These are phyloP conservation scores for Sarcophaga bullata DNA, from an alignment of 1,140 invertebrate species.

Conservation along the genomic window DNA sequence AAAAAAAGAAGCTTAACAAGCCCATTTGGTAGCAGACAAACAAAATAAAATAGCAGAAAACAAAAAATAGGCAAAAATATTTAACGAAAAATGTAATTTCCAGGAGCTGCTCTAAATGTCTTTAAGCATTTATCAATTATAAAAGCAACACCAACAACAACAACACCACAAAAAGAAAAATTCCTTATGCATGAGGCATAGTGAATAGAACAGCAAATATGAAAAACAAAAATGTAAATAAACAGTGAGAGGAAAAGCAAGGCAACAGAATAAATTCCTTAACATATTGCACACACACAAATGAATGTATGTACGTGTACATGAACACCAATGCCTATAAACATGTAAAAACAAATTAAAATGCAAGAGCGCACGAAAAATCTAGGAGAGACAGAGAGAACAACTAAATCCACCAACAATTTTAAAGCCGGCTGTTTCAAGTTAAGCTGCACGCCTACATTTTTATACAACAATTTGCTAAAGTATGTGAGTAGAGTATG, in stretches of 20 bases:
- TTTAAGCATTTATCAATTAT: slow-evolving; percentile 40
- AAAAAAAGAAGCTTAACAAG: slow-evolving; percentile 2
- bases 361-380: not conserved
- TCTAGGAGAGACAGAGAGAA: not conserved
- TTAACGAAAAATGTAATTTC: slow-evolving; percentile 6
- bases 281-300: not conserved
- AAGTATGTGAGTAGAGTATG: slow-evolving; percentile 8
- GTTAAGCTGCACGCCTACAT: slow-evolving; percentile 31
- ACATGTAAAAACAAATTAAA: slow-evolving; percentile 11
- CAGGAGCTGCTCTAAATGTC: slow-evolving; percentile 37
- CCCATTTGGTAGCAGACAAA: not conserved
- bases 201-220: not conserved
- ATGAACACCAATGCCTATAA: not conserved
- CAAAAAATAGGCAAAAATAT: not conserved
- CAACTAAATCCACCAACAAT: not conserved
- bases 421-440: slow-evolving; percentile 10
- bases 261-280: slow-evolving; percentile 12
- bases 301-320: not conserved
- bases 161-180: slow-evolving; percentile 1
- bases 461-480: not conserved
- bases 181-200: slow-evolving; percentile 32
- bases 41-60: too few relatives aligned
- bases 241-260: not conserved
- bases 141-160: not conserved
- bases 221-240: not conserved